These are phyloP conservation scores for Cyclina sinensis DNA, from an alignment of 1,140 invertebrate genomes.

Conservation along the genomic window DNA sequence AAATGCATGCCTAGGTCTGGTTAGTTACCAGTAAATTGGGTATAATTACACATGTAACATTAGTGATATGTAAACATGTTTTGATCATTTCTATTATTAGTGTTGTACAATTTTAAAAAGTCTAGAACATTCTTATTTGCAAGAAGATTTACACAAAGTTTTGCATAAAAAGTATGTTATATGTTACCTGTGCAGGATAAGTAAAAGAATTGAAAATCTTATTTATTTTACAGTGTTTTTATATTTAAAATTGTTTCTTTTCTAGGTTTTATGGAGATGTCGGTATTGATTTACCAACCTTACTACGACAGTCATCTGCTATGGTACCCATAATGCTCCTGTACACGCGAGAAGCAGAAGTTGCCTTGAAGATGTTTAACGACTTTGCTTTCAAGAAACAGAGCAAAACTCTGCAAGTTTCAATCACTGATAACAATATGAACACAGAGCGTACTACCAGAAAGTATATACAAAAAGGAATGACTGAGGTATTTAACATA, in stretches of 20 bases:
- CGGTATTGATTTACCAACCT: constrained; percentile 77
- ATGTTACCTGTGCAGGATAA: no score
- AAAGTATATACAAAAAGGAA: constrained; percentile 82
- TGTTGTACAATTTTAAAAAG: no score
- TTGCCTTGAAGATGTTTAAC: constrained; percentile 80
- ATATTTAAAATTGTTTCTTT: not conserved
- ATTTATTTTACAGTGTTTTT: not conserved
- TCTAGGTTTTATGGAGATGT: constrained; percentile 81
- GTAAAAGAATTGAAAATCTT: not conserved
- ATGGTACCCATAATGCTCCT: constrained; percentile 83
- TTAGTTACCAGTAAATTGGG: no score
- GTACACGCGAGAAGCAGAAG: constrained; percentile 80
- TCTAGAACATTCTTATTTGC: no score
- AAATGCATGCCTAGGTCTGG: no score
- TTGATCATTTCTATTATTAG: no score
- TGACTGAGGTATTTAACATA: constrained; percentile 84
- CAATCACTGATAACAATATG: constrained; percentile 80
- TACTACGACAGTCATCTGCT: constrained; percentile 81
- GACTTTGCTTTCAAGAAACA: constrained; percentile 84
- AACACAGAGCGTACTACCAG: constrained; percentile 80
- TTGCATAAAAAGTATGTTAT: not conserved
- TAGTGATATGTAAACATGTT: no score
- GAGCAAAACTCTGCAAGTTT: constrained; percentile 73
- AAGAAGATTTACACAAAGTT: no score
- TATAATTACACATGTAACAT: no score